Conservation (phyloP, 2,888 invertebrate genomes). For the Eupithecia tripunctaria region DNA sequence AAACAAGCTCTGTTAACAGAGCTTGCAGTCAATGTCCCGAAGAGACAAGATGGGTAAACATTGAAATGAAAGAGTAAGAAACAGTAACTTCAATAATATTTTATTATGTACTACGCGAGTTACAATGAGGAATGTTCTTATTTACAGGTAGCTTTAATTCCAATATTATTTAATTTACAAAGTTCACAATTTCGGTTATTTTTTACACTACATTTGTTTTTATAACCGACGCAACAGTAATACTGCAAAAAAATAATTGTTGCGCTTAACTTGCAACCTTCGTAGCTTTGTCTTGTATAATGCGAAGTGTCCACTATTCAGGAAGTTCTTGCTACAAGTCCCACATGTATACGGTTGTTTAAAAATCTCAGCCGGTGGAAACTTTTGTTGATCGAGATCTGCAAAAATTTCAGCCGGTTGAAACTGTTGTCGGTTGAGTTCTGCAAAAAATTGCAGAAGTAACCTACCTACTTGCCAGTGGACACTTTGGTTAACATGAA, state of each 20-base stretch:
- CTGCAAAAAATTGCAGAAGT: no score
- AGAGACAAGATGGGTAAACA: neutral
- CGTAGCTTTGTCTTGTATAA: constrained; percentile 31
- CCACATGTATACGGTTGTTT: no score
- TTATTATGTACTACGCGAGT: constrained; percentile 85
- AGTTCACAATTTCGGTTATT: constrained; percentile 48
- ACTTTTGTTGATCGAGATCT: no score
- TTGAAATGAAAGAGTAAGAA: constrained; percentile 54
- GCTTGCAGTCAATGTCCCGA: neutral
- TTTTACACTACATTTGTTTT: constrained; percentile 49
- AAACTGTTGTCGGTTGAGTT: no score
- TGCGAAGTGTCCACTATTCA: no score
- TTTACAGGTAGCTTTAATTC: constrained; percentile 77
- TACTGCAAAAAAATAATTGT: constrained; percentile 66
- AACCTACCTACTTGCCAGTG: no score
- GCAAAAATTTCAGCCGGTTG: no score
- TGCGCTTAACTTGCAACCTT: constrained; percentile 49
- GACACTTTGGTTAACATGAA: constrained; percentile 3
- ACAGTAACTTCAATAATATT: constrained; percentile 85
- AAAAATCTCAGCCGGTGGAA: no score
- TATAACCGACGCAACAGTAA: constrained; percentile 64
- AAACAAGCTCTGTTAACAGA: no score
- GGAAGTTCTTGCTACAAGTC: no score
- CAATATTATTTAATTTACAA: constrained; percentile 61
- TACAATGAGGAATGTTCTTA: constrained; percentile 85